These are phyloP conservation scores for Ophion ventricosus DNA, from an alignment of 2,888 invertebrate genomes.

Conservation along the genomic window DNA sequence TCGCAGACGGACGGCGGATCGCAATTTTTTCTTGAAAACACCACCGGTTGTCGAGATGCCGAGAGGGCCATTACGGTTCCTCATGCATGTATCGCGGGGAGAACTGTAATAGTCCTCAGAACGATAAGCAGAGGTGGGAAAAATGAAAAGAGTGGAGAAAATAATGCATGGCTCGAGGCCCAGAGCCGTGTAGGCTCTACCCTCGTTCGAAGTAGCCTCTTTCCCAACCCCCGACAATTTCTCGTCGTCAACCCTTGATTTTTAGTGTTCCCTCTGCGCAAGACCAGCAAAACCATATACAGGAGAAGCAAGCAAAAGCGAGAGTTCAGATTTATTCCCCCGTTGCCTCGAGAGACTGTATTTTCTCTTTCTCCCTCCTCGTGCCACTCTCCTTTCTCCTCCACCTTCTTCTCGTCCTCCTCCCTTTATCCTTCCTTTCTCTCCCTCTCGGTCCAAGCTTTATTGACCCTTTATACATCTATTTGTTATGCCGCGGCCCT, in stretches of 20 bases:
- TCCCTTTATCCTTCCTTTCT: constrained; percentile 61
- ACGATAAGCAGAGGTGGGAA: constrained; percentile 52
- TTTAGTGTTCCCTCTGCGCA: constrained; percentile 76
- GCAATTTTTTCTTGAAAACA: not conserved
- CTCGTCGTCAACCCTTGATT: constrained; percentile 79
- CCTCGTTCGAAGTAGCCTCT: constrained; percentile 44
- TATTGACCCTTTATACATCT: constrained; percentile 84
- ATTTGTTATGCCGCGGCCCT: constrained; percentile 83
- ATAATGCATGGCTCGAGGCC: constrained; percentile 53
- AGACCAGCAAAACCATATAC: constrained; percentile 62
- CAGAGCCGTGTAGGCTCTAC: constrained; percentile 43
- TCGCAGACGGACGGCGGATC: too few relatives aligned
- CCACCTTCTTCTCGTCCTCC: constrained; percentile 62
- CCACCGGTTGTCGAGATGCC: not conserved
- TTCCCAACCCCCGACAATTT: constrained; percentile 68
- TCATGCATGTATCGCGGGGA: not conserved
- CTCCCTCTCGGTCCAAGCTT: constrained; percentile 74
- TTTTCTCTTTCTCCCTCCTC: constrained; percentile 59
- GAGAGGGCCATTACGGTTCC: not conserved
- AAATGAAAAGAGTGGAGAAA: constrained; percentile 51
- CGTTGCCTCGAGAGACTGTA: constrained; percentile 79
- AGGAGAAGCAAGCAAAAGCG: constrained; percentile 73
- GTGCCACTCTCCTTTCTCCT: constrained; percentile 57
- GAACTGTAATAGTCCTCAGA: constrained; percentile 22
- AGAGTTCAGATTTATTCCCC: constrained; percentile 82